These are phyloP conservation scores for Drosophila punjabiensis DNA, from an alignment of 1,140 invertebrate species.

Conservation along the genomic window DNA sequence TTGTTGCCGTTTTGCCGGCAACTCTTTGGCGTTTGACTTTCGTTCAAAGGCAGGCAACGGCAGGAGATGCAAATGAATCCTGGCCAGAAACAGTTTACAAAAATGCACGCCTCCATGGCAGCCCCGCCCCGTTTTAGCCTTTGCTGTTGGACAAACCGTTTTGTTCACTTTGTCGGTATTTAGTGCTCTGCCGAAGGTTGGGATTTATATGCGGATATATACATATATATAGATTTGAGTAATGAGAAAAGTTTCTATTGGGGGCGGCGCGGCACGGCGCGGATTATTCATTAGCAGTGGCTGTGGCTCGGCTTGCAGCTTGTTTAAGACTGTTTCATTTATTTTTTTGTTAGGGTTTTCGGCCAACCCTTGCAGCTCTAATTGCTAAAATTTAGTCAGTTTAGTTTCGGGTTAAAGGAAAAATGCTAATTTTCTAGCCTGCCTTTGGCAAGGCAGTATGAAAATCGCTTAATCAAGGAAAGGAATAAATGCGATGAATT, in stretches of 20 bases:
- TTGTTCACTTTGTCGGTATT: slow-evolving; percentile 52
- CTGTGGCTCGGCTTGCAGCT: slow-evolving; percentile 9
- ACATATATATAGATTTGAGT: slow-evolving; percentile 32
- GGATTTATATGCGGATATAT: slow-evolving; percentile 27
- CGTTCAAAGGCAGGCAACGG: slow-evolving; percentile 16
- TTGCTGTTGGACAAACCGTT: slow-evolving; percentile 29
- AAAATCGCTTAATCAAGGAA: background rate
- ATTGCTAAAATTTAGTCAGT: slow-evolving; percentile 27
- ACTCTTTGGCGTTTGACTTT: slow-evolving; percentile 50
- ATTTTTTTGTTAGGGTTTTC: slow-evolving; percentile 2
- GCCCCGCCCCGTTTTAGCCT: slow-evolving; percentile 17
- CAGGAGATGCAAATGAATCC: slow-evolving; percentile 51
- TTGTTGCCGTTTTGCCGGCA: slow-evolving; percentile 40
- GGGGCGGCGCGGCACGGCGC: slow-evolving; percentile 16
- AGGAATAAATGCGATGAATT: background rate
- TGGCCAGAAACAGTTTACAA: slow-evolving; percentile 21
- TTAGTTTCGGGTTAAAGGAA: background rate
- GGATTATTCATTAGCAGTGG: slow-evolving; percentile 56
- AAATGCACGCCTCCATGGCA: slow-evolving; percentile 38
- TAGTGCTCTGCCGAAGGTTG: slow-evolving; percentile 23
- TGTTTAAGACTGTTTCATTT: background rate
- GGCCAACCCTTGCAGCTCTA: slow-evolving; percentile 10
- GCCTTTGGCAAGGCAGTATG: background rate
- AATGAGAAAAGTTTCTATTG: slow-evolving; percentile 55
- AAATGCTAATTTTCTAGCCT: background rate